Percentiles rank a stretch among this genome's conserved stretches.
phyloP scores from a whole-genome alignment of 2,888 invertebrate genomes.

The Dyspetes luteomarginatus region DNA sequence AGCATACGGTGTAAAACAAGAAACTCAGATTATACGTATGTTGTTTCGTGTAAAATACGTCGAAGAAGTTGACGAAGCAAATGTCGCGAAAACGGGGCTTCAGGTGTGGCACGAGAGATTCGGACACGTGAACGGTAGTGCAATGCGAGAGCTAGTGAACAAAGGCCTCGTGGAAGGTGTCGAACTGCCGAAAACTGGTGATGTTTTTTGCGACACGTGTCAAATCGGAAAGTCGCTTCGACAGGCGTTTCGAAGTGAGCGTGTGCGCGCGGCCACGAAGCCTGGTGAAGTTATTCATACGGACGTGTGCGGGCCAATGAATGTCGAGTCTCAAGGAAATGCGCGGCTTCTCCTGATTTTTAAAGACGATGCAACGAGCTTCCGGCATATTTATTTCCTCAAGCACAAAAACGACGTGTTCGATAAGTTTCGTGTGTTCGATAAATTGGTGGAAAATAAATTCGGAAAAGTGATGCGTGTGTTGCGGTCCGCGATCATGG shows the following conservation, averaged over 20 bases:
- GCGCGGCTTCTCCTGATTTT: conserved; percentile 36
- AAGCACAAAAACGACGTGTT: conserved; percentile 10
- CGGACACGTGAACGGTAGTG: conserved; percentile 19
- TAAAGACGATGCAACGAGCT: conserved; percentile 38
- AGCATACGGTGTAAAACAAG: conserved; percentile 55
- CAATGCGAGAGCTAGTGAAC: conserved; percentile 15
- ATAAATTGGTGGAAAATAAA: conserved; percentile 40
- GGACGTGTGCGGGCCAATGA: conserved; percentile 44
- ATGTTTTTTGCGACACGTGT: conserved; percentile 67
- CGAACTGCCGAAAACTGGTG: neutral
- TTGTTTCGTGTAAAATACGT: neutral
- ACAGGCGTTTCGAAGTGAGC: conserved; percentile 27
- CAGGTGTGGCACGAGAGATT: conserved; percentile 47
- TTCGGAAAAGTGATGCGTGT: conserved; percentile 49
- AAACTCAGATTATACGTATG: conserved; percentile 51
- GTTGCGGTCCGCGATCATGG: conserved; percentile 65
- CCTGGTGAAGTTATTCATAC: conserved; percentile 30
- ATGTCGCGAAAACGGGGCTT: neutral
- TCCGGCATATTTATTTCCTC: conserved; percentile 5
- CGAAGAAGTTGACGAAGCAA: neutral
- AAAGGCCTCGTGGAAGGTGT: conserved; percentile 5
- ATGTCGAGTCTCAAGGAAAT: conserved; percentile 20
- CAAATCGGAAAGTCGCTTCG: conserved; percentile 68
- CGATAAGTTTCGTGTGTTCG: conserved; percentile 35
- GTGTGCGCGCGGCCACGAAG: neutral